Conservation (phyloP, 2,113 vertebrate species). For the Castor canadensis region DNA sequence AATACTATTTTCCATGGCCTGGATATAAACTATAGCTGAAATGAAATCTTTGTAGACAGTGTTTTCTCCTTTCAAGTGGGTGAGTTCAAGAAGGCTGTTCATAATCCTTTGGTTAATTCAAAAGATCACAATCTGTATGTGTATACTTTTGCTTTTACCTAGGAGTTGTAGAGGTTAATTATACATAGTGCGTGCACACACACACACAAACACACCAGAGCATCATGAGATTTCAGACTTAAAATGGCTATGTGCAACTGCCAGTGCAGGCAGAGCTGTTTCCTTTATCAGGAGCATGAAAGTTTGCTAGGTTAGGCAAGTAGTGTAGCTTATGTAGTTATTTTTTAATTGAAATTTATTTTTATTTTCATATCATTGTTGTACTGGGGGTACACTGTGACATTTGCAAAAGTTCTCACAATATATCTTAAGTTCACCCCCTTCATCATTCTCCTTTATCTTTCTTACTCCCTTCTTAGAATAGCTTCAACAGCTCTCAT, state of each 20-base stretch:
- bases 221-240: neutral
- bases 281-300: neutral
- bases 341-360: too few relatives aligned
- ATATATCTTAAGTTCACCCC: too few relatives aligned
- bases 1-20: neutral
- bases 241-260: neutral
- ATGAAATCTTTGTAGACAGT: neutral
- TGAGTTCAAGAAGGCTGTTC: neutral
- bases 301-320: neutral
- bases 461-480: too few relatives aligned
- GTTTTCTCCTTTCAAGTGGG: neutral
- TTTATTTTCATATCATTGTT: too few relatives aligned
- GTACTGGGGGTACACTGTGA: too few relatives aligned
- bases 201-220: neutral
- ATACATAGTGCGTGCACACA: too few relatives aligned
- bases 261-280: neutral
- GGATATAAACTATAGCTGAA: neutral
- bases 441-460: too few relatives aligned
- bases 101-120: neutral
- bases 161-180: neutral
- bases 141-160: neutral
- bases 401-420: too few relatives aligned
- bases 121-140: conserved; percentile 10
- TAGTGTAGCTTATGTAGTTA: neutral
- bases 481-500: too few relatives aligned